A percentile compares a stretch with the other conserved stretches of the same genome.
These are phyloP conservation scores for Liparis tanakae DNA, from an alignment of 2,797 vertebrate species.

Conservation along the genomic window DNA sequence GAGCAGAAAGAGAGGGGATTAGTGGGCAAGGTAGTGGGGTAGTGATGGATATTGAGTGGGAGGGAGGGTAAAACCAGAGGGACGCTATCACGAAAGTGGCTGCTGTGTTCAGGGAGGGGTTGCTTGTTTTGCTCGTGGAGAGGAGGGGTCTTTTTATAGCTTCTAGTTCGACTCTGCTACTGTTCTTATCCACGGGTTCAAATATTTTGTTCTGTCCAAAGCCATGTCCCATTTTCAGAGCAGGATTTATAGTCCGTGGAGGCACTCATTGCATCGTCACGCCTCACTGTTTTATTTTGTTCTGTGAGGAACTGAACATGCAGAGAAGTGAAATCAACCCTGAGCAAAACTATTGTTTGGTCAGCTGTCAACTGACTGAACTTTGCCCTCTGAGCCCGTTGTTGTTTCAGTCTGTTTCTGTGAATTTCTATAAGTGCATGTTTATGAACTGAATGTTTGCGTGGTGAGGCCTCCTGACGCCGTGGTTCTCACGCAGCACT, in stretches of 20 bases:
- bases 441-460: background rate
- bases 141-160: conserved; percentile 20
- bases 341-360: background rate
- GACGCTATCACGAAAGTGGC: conserved; percentile 27
- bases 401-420: background rate
- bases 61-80: conserved; percentile 21
- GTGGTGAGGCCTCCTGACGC: background rate
- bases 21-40: conserved; percentile 20
- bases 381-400: background rate
- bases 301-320: no score
- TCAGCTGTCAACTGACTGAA: background rate
- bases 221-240: background rate
- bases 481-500: background rate
- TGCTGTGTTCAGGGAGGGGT: conserved; percentile 37
- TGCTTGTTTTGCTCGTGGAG: conserved; percentile 31
- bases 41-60: conserved; percentile 20
- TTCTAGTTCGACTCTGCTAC: conserved; percentile 8
- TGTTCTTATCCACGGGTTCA: background rate
- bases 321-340: background rate
- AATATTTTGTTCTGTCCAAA: background rate
- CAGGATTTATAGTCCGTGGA: background rate
- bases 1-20: background rate
- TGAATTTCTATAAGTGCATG: background rate
- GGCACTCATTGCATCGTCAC: no score
- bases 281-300: no score